Percentiles rank a stretch among this genome's conserved stretches.
Conservation (phyloP, 2,888 invertebrate genomes). For the Spilarctia lutea region DNA sequence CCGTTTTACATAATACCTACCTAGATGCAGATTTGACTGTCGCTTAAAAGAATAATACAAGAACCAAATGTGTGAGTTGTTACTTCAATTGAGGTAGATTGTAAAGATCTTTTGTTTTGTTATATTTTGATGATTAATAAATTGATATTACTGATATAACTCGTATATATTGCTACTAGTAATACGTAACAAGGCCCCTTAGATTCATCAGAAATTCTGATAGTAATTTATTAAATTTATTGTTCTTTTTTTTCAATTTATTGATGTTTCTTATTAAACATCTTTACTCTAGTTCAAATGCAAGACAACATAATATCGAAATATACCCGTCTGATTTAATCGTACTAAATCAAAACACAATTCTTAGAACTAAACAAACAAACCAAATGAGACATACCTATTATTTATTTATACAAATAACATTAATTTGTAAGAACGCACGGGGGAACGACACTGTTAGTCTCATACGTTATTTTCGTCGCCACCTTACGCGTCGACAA, state of each 20-base stretch:
- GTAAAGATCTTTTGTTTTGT: not conserved
- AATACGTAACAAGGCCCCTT: not conserved
- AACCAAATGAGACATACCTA: slow-evolving; percentile 81
- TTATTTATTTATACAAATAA: slow-evolving; percentile 75
- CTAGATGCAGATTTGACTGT: slow-evolving; percentile 51
- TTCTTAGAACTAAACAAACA: slow-evolving; percentile 65
- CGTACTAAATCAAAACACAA: slow-evolving; percentile 36
- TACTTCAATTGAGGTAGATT: slow-evolving; percentile 6
- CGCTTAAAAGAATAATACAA: slow-evolving; percentile 42
- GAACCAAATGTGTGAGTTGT: slow-evolving; percentile 18
- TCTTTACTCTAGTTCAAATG: not conserved
- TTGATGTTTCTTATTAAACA: not conserved
- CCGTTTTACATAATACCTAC: slow-evolving; percentile 63
- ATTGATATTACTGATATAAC: not conserved
- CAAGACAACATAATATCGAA: not conserved
- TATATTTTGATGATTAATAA: not conserved
- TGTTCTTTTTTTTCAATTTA: too few species aligned
- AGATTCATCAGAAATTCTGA: not conserved
- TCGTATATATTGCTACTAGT: not conserved
- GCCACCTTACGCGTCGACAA: slow-evolving; percentile 82
- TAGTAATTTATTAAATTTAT: not conserved
- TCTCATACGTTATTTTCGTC: slow-evolving; percentile 80
- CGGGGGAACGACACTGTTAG: slow-evolving; percentile 75
- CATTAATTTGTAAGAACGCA: slow-evolving; percentile 76
- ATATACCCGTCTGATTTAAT: not conserved